Evolutionary conservation across 2,888 invertebrate genomes (phyloP).

Genomic region (Cremastinae sp.): DNA sequence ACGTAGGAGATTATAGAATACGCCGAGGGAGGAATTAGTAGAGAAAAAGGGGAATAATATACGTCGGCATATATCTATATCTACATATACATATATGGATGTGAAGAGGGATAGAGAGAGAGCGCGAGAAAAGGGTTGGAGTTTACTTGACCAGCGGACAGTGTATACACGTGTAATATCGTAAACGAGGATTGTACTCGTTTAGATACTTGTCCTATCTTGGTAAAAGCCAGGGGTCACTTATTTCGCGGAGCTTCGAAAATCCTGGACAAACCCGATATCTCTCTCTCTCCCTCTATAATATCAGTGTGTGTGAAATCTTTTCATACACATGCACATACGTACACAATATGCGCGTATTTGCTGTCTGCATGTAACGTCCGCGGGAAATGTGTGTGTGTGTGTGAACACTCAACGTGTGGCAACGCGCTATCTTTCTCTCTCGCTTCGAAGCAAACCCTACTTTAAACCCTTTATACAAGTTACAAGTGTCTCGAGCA

Average conservation of each 20-base stretch:
- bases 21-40: conserved; percentile 55
- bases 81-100: too few species aligned
- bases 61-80: too few species aligned
- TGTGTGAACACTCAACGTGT: too few species aligned
- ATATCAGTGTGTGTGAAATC: too few species aligned
- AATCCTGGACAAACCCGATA: not conserved
- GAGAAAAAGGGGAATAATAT: not conserved
- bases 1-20: conserved; percentile 71
- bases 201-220: conserved; percentile 46
- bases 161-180: conserved; percentile 76
- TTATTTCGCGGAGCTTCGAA: conserved; percentile 22
- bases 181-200: conserved; percentile 73
- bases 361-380: conserved; percentile 44
- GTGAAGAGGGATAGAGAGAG: conserved; percentile 56
- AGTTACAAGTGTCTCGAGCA: conserved; percentile 53
- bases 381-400: conserved; percentile 55
- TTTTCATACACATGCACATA: not conserved
- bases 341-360: not conserved
- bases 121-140: conserved; percentile 20
- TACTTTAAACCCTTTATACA: conserved; percentile 67
- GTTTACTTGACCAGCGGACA: conserved; percentile 71
- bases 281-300: not conserved
- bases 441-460: conserved; percentile 35
- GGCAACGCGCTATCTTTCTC: conserved; percentile 33
- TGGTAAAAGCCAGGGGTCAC: conserved; percentile 8